Evolutionary conservation across 2,888 invertebrate genomes (phyloP).

Genomic region (Seira musarum): DNA sequence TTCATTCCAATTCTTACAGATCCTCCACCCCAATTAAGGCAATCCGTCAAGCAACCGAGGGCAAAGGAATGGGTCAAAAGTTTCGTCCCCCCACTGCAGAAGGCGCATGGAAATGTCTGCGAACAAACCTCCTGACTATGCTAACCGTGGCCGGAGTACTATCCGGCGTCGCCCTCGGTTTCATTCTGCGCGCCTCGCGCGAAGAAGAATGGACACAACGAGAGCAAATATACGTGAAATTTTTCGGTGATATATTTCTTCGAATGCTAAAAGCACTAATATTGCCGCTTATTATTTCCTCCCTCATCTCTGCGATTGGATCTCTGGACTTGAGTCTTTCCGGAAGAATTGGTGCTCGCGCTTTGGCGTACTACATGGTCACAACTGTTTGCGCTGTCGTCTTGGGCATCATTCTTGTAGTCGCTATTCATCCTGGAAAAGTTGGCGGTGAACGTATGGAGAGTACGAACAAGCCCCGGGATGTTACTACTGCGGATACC

Average conservation of each 20-base stretch:
- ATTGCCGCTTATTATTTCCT: slow-evolving; percentile 91
- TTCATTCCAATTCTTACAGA: too few relatives aligned
- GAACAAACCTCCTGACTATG: slow-evolving; percentile 84
- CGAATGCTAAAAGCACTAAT: slow-evolving; percentile 96
- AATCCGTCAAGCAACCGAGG: slow-evolving; percentile 68
- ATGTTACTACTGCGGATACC: slow-evolving; percentile 88
- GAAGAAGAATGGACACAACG: slow-evolving; percentile 80
- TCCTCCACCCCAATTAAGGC: slow-evolving; percentile 66
- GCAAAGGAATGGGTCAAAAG: slow-evolving; percentile 66
- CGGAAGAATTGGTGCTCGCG: slow-evolving; percentile 87
- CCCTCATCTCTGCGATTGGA: slow-evolving; percentile 93
- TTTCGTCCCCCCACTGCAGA: slow-evolving; percentile 61
- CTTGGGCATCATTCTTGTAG: slow-evolving; percentile 90
- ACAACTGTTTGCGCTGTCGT: slow-evolving; percentile 95
- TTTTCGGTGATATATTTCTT: slow-evolving; percentile 94
- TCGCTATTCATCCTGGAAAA: slow-evolving; percentile 85
- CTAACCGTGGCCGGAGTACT: slow-evolving; percentile 86
- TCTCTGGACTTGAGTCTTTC: slow-evolving; percentile 92
- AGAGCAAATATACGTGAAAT: slow-evolving; percentile 94
- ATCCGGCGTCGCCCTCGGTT: slow-evolving; percentile 83
- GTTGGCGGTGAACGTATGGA: slow-evolving; percentile 67
- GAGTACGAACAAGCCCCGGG: slow-evolving; percentile 63
- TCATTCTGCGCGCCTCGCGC: slow-evolving; percentile 76
- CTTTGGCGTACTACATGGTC: slow-evolving; percentile 91
- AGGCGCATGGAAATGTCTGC: slow-evolving; percentile 74